These are phyloP conservation scores for Porites rus DNA, from an alignment of 92 coral and sea anemone genomes.

Conservation along the genomic window DNA sequence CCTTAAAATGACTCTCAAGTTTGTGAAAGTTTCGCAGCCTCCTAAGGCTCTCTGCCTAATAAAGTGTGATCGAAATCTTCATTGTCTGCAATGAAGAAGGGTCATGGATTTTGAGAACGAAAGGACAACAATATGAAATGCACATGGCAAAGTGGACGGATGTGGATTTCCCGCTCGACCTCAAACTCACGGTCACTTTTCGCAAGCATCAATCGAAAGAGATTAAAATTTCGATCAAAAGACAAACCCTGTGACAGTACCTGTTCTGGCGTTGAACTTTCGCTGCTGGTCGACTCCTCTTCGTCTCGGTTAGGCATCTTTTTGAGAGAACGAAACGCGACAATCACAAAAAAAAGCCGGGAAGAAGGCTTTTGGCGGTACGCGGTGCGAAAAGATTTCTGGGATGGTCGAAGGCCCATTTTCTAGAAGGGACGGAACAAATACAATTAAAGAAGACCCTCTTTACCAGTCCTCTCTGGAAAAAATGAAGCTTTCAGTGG, in stretches of 20 bases:
- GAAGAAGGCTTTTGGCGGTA: constrained; percentile 49
- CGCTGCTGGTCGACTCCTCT: constrained; percentile 78
- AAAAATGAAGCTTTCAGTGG: neutral
- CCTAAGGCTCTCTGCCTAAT: neutral
- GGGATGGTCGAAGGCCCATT: constrained; percentile 11
- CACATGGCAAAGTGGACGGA: constrained; percentile 31
- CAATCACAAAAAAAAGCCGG: constrained; percentile 27
- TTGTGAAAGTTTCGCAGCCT: neutral
- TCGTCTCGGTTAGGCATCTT: constrained; percentile 83
- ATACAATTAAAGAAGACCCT: neutral
- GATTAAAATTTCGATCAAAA: neutral
- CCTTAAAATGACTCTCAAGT: neutral
- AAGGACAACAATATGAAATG: constrained; percentile 26
- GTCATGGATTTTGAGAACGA: neutral
- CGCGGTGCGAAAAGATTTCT: constrained; percentile 18
- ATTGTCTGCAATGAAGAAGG: too few relatives aligned
- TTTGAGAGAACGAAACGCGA: neutral
- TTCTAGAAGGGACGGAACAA: neutral
- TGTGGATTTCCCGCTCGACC: constrained; percentile 23
- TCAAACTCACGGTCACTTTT: neutral
- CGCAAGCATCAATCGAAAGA: neutral
- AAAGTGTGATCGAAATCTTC: neutral
- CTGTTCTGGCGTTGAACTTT: constrained; percentile 88
- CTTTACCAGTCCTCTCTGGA: neutral
- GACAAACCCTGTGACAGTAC: constrained; percentile 38